These are phyloP conservation scores for Dynastes hyllus DNA, from an alignment of 2,888 invertebrate genomes.

Conservation along the genomic window DNA sequence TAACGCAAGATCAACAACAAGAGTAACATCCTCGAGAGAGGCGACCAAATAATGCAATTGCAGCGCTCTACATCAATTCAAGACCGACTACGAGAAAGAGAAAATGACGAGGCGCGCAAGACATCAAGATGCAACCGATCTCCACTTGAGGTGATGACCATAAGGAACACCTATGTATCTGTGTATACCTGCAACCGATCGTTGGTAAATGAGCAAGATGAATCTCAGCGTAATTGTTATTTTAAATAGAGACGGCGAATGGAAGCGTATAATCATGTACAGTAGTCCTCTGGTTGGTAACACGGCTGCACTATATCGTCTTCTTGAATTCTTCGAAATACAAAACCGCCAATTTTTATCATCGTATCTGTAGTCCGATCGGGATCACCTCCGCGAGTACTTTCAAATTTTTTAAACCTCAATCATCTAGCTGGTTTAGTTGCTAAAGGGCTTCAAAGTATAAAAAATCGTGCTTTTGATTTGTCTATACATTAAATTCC, in stretches of 20 bases:
- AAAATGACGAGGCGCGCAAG: conserved; percentile 12
- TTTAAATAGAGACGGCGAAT: conserved; percentile 52
- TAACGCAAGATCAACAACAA: conserved; percentile 7
- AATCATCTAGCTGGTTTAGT: too few species aligned
- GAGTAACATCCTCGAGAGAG: background rate
- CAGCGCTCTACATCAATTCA: conserved; percentile 11
- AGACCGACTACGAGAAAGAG: conserved; percentile 6
- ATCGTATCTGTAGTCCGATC: too few species aligned
- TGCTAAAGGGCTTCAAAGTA: too few species aligned
- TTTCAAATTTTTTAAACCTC: too few species aligned
- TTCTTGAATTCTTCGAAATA: too few species aligned
- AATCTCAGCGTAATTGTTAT: conserved; percentile 66
- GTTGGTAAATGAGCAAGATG: conserved; percentile 57
- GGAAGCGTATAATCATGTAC: background rate
- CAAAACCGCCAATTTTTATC: too few species aligned
- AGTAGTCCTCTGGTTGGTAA: background rate
- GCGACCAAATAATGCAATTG: conserved; percentile 47
- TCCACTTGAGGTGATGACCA: conserved; percentile 12
- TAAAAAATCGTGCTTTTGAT: too few species aligned
- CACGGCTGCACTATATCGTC: too few species aligned
- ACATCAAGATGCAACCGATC: conserved; percentile 49
- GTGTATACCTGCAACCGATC: conserved; percentile 40
- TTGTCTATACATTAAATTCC: too few species aligned
- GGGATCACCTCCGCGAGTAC: too few species aligned
- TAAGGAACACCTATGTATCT: background rate